phyloP scores from a whole-genome alignment of 2,113 vertebrate species.

The Peromyscus polionotus region DNA sequence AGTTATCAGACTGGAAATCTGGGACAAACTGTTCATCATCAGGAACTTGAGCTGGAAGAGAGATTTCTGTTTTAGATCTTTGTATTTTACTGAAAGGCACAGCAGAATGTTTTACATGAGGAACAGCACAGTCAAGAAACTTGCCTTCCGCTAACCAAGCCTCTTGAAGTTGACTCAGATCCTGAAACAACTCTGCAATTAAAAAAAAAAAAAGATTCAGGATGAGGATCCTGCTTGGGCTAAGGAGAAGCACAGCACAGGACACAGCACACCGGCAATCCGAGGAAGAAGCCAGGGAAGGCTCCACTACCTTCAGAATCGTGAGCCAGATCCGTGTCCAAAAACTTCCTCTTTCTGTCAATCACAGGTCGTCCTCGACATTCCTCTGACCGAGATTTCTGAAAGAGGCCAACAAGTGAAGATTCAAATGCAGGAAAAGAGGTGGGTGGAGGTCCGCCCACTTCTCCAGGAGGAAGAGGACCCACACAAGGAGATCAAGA shows the following conservation, averaged over 20 bases:
- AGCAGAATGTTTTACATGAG: slow-evolving; percentile 49
- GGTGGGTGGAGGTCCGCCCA: neutral
- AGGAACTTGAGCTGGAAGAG: slow-evolving; percentile 95
- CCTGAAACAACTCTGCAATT: slow-evolving; percentile 97
- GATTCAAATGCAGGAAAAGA: neutral
- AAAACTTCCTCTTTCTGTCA: slow-evolving; percentile 96
- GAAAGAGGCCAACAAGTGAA: slow-evolving; percentile 59
- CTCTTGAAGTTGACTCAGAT: slow-evolving; percentile 98
- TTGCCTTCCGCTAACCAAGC: slow-evolving; percentile 98
- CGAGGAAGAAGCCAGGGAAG: neutral
- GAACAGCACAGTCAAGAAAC: slow-evolving; percentile 85
- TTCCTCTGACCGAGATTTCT: slow-evolving; percentile 91
- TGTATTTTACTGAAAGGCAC: slow-evolving; percentile 66
- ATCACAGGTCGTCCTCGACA: slow-evolving; percentile 87
- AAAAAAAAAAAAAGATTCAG: slow-evolving; percentile 50
- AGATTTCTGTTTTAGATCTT: slow-evolving; percentile 54
- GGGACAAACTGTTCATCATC: slow-evolving; percentile 99
- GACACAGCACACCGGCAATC: neutral
- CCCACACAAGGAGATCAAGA: neutral
- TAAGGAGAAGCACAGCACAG: neutral
- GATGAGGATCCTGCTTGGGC: slow-evolving; percentile 36
- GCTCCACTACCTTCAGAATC: slow-evolving; percentile 95
- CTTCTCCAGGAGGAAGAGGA: neutral
- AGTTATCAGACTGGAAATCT: slow-evolving; percentile 98
- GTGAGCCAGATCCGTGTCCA: slow-evolving; percentile 96